Conservation (phyloP, 2,113 vertebrate genomes). For the Calyptommatus sinebrachiatus region DNA sequence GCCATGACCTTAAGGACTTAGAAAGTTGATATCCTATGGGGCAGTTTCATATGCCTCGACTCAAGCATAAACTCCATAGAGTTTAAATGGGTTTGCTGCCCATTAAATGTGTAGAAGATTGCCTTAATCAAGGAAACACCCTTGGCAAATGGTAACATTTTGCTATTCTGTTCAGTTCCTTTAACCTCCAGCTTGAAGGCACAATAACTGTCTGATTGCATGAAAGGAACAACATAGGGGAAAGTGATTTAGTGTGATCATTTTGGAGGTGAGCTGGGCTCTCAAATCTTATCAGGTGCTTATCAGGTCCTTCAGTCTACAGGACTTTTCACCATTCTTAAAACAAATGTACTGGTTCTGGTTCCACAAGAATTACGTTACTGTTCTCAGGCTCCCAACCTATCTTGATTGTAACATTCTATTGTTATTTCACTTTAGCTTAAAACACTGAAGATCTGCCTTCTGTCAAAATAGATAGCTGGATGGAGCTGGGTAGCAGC, state of each 20-base stretch:
- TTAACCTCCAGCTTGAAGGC: background rate
- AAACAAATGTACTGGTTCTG: slow-evolving; percentile 49
- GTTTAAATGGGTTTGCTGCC: background rate
- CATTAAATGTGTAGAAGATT: background rate
- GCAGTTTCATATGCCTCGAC: background rate
- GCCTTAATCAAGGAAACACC: background rate
- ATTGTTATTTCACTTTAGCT: background rate
- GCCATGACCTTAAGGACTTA: background rate
- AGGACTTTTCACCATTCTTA: slow-evolving; percentile 43
- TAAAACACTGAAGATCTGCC: background rate
- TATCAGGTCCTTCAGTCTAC: slow-evolving; percentile 39
- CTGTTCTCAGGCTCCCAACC: slow-evolving; percentile 36
- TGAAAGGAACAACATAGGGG: slow-evolving; percentile 45
- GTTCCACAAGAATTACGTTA: slow-evolving; percentile 41
- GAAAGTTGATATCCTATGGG: background rate
- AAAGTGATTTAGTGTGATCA: slow-evolving; percentile 31
- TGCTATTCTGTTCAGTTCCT: background rate
- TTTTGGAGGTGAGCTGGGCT: slow-evolving; percentile 27
- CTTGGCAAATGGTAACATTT: background rate
- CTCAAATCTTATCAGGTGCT: slow-evolving; percentile 47
- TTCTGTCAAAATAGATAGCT: no score
- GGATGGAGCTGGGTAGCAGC: no score
- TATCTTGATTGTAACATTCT: slow-evolving; percentile 35
- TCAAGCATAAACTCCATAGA: background rate
- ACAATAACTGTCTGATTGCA: background rate